phyloP scores from a whole-genome alignment of 1,140 invertebrate genomes.

The Bradysia coprophila region DNA sequence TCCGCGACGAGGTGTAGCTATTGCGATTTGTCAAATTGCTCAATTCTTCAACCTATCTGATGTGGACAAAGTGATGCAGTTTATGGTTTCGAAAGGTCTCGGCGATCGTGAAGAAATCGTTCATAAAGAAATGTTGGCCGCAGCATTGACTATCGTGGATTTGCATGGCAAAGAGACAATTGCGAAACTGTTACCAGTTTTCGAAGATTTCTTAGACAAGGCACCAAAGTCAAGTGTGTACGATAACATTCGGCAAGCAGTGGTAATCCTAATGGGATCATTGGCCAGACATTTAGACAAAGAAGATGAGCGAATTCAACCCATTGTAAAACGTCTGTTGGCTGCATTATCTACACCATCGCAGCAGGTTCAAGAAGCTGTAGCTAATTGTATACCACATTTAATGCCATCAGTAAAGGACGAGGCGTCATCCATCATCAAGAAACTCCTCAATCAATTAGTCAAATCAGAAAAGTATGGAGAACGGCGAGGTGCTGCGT shows the following conservation, averaged over 20 bases:
- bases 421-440: slow-evolving; percentile 72
- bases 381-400: slow-evolving; percentile 88
- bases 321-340: slow-evolving; percentile 81
- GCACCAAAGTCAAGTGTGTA: slow-evolving; percentile 77
- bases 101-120: slow-evolving; percentile 71
- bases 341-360: slow-evolving; percentile 89
- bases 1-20: slow-evolving; percentile 68
- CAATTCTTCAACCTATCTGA: slow-evolving; percentile 35
- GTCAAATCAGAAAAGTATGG: slow-evolving; percentile 91
- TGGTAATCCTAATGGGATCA: slow-evolving; percentile 93
- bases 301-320: slow-evolving; percentile 70
- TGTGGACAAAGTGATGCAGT: slow-evolving; percentile 51
- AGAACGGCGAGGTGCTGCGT: slow-evolving; percentile 69
- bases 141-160: slow-evolving; percentile 80
- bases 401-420: slow-evolving; percentile 82
- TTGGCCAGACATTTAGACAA: slow-evolving; percentile 88
- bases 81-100: slow-evolving; percentile 74
- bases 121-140: slow-evolving; percentile 76
- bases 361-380: slow-evolving; percentile 94
- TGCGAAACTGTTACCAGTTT: slow-evolving; percentile 61
- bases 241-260: slow-evolving; percentile 85
- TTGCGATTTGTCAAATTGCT: slow-evolving; percentile 57
- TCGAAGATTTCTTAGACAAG: slow-evolving; percentile 79
- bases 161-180: slow-evolving; percentile 74
- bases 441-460: slow-evolving; percentile 72